phyloP scores from a whole-genome alignment of 2,888 invertebrate genomes.

The Dioctria rufipes region DNA sequence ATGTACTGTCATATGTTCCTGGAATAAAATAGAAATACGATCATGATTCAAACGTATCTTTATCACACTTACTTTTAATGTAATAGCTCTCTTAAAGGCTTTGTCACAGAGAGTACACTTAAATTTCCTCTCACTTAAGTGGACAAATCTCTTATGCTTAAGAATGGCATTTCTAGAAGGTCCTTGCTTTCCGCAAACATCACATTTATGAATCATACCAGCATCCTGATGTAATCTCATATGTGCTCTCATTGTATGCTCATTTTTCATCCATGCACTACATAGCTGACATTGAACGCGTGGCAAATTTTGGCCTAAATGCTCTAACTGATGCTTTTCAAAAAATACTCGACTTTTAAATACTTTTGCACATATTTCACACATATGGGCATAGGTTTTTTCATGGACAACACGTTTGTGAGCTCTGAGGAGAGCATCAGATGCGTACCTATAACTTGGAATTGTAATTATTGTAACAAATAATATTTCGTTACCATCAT shows the following conservation, averaged over 20 bases:
- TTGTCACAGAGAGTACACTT: conserved; percentile 62
- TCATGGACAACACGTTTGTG: conserved; percentile 61
- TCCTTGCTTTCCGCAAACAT: conserved; percentile 61
- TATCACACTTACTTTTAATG: conserved; percentile 58
- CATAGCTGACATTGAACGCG: conserved; percentile 61
- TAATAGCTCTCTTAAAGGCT: conserved; percentile 61
- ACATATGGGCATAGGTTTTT: conserved; percentile 61
- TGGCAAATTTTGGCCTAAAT: conserved; percentile 60
- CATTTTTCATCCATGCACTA: conserved; percentile 62
- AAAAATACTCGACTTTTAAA: conserved; percentile 61
- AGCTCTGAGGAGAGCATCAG: conserved; percentile 59
- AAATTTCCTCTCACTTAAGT: conserved; percentile 60
- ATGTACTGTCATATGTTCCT: conserved; percentile 62
- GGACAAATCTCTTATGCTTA: conserved; percentile 62
- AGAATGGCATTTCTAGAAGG: conserved; percentile 61
- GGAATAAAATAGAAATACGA: conserved; percentile 7
- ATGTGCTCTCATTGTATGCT: conserved; percentile 61
- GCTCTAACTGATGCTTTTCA: conserved; percentile 61
- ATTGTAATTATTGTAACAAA: background rate
- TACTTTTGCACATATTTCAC: conserved; percentile 61
- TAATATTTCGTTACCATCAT: conserved; percentile 43
- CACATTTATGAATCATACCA: conserved; percentile 60
- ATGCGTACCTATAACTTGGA: conserved; percentile 59
- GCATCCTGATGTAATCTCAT: conserved; percentile 60
- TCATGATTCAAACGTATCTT: background rate